Base-by-base conservation (phyloP, 2,888 invertebrate species). In the Hesperia comma region DNA sequence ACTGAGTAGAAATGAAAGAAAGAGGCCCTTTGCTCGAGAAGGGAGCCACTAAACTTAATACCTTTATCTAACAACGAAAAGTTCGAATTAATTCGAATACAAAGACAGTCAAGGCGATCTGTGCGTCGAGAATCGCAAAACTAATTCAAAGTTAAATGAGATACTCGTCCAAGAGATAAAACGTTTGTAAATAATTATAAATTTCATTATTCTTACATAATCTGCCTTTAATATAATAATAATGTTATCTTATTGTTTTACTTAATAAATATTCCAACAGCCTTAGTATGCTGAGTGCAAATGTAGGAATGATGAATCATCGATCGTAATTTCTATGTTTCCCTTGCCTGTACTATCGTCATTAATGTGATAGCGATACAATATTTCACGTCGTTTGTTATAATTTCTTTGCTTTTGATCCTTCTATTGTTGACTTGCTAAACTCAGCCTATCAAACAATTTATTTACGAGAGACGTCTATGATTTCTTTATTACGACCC, bases 71-170 rank as follows among this genome's bases (percentile, higher is more conserved):
- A 83, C 79, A 84, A 78, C 78, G 79, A 77, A 86, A 90, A 90
- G 83, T 90, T 89, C 76, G 83, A 86, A 86, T 88, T 85, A 85
- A 87, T 86, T 84, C 77, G 82, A 86, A 87, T 81, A 87, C 85
- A 86, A 87, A 87, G 82, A 87, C 84, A 82, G 82, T 79, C 84
- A 77, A 80, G 82, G 82, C 86, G 87, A 87, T 87, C 86, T 86
- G 84, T 81, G 85, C 81, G 78, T 82, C 72, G 75, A 78, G 79
- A 76, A 76, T 77, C 75, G 71, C 79, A 79, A 85, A 87, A 88
- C 87, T 87, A 86, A 88, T 87, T 87, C 79, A 79, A 87, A 90
- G 84, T 88, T 88, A 83, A 88, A 90, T 87, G 84, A 88, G 87
- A 88, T 86, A 83, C 82, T 79, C 79, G 79, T 80, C 83, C 80